These are phyloP conservation scores for Melitaea athalia DNA, from an alignment of 2,888 invertebrate genomes.

Conservation along the genomic window DNA sequence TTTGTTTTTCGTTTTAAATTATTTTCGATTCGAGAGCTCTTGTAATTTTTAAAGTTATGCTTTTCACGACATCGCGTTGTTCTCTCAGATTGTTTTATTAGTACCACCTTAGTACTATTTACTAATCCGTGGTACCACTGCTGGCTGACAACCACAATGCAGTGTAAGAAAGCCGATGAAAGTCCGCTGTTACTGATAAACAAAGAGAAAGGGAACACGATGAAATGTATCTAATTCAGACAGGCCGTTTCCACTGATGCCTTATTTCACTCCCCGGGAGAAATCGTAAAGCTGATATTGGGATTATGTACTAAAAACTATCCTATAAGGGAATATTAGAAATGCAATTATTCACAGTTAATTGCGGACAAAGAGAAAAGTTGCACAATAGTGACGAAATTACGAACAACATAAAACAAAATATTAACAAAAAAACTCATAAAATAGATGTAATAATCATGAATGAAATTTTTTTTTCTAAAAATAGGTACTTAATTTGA, in stretches of 20 bases:
- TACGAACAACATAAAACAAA: too few relatives aligned
- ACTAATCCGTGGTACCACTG: too few relatives aligned
- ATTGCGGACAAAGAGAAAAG: background rate
- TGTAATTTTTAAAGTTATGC: slow-evolving; percentile 1
- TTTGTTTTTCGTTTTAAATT: background rate
- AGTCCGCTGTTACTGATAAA: slow-evolving; percentile 45
- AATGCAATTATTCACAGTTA: background rate
- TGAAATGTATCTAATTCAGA: slow-evolving; percentile 38
- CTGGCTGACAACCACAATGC: slow-evolving; percentile 39
- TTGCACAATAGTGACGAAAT: background rate
- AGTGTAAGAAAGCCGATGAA: slow-evolving; percentile 42
- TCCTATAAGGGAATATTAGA: background rate
- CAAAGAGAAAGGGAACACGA: slow-evolving; percentile 47
- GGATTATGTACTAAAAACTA: background rate
- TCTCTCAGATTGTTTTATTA: slow-evolving; percentile 30
- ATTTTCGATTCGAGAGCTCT: background rate
- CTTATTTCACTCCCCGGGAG: slow-evolving; percentile 27
- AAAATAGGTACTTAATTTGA: too few relatives aligned
- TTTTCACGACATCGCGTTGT: slow-evolving; percentile 32
- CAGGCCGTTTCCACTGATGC: slow-evolving; percentile 37
- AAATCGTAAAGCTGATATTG: slow-evolving; percentile 18
- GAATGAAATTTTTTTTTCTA: too few relatives aligned
- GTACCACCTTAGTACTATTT: too few relatives aligned
- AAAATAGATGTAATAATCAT: too few relatives aligned
- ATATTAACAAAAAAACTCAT: too few relatives aligned